A percentile compares a stretch with the other conserved stretches of the same genome.
phyloP scores from a whole-genome alignment of 2,888 invertebrate genomes.

The Sphaerophoria rueppellii region DNA sequence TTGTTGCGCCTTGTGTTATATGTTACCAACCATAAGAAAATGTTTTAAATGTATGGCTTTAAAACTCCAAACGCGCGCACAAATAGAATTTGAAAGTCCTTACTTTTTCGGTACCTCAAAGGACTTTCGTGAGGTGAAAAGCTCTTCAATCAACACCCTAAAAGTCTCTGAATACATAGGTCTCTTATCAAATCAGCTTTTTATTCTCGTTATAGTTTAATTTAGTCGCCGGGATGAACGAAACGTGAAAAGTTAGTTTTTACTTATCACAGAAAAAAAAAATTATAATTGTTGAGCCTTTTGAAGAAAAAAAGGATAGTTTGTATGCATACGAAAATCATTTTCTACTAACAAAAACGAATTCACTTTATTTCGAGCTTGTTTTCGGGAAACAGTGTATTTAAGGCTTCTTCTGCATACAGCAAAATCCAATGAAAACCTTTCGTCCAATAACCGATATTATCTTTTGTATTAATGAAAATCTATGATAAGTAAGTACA shows the following conservation, averaged over 20 bases:
- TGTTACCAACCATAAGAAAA: neutral
- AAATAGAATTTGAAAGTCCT: slow-evolving; percentile 8
- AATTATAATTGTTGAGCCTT: slow-evolving; percentile 17
- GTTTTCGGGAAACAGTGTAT: too few relatives aligned
- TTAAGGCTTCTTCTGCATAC: too few relatives aligned
- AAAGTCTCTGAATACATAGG: slow-evolving; percentile 31
- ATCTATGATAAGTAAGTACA: neutral
- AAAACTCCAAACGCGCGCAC: slow-evolving; percentile 35
- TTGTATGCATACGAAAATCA: too few relatives aligned
- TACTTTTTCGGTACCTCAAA: slow-evolving; percentile 30
- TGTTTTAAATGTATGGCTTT: slow-evolving; percentile 6
- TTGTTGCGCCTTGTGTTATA: slow-evolving; percentile 52
- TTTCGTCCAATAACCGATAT: too few relatives aligned
- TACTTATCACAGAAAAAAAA: too few relatives aligned
- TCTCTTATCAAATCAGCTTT: slow-evolving; percentile 66
- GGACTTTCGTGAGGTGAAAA: slow-evolving; percentile 67
- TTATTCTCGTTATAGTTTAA: slow-evolving; percentile 60
- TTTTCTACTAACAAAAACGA: too few relatives aligned
- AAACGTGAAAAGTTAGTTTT: slow-evolving; percentile 14
- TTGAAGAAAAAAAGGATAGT: slow-evolving; percentile 13
- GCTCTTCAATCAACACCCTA: slow-evolving; percentile 23
- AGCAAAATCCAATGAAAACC: too few relatives aligned
- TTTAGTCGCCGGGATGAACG: slow-evolving; percentile 65
- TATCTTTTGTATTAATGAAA: neutral
- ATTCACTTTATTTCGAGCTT: too few relatives aligned